Evolutionary conservation across 2,113 vertebrate genomes (phyloP).

Genomic region (Lepisosteus oculatus): DNA sequence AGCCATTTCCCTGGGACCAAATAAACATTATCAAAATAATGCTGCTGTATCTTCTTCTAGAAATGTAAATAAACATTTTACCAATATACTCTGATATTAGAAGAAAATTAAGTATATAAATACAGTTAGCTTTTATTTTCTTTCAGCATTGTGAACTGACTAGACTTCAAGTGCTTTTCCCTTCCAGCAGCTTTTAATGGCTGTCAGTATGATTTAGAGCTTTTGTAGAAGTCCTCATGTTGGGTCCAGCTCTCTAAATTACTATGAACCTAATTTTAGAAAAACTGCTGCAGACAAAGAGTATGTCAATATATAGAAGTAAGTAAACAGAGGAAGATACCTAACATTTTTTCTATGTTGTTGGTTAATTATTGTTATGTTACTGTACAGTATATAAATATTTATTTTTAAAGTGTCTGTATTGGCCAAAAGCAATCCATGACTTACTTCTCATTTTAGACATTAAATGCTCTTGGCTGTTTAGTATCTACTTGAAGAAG

Average conservation of each 20-base stretch:
- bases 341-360: conserved; percentile 51
- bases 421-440: too few species aligned
- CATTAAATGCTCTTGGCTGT: too few species aligned
- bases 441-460: too few species aligned
- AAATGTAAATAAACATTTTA: too few species aligned
- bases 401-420: background rate
- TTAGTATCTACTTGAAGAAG: too few species aligned
- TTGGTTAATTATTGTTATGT: background rate
- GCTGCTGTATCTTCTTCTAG: too few species aligned
- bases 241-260: conserved; percentile 66
- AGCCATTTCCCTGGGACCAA: too few species aligned
- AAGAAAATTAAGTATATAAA: background rate
- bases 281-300: conserved; percentile 59
- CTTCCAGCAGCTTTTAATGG: conserved; percentile 60
- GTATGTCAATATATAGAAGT: conserved; percentile 67
- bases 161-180: conserved; percentile 43
- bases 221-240: conserved; percentile 55
- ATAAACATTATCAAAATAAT: too few species aligned
- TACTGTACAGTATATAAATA: background rate
- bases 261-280: conserved; percentile 73
- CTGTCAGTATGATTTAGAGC: conserved; percentile 74
- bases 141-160: background rate
- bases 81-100: background rate
- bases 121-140: background rate
- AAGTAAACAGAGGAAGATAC: conserved; percentile 67